A percentile compares a stretch with the other conserved stretches of the same genome.
Conservation (phyloP, 2,113 vertebrate species). For the Uria lomvia region DNA sequence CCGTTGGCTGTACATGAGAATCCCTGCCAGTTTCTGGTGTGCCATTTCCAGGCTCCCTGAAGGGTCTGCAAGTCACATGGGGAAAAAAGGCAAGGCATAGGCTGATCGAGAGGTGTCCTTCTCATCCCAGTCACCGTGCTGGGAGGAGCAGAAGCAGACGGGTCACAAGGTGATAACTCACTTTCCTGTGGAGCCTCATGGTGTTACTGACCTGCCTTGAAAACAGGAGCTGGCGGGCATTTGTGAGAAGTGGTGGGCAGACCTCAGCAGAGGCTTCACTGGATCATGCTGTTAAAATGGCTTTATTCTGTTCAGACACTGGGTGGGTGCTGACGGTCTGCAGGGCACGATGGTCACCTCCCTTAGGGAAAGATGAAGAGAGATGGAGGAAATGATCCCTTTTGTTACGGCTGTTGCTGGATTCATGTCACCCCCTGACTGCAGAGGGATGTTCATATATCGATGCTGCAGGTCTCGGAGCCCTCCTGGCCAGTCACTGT, state of each 20-base stretch:
- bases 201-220: background rate
- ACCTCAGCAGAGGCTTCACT: background rate
- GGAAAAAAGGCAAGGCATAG: background rate
- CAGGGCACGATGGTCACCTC: background rate
- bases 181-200: background rate
- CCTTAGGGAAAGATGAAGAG: rapidly evolving
- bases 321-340: background rate
- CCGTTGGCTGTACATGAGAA: background rate
- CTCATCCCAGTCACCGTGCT: background rate
- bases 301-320: background rate
- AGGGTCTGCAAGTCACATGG: background rate
- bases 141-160: background rate
- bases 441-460: background rate
- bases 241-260: background rate
- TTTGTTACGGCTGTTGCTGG: background rate
- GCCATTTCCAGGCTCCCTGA: background rate
- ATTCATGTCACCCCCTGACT: background rate
- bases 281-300: background rate
- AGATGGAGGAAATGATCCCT: background rate
- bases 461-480: background rate
- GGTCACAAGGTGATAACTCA: background rate
- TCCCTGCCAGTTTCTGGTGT: background rate
- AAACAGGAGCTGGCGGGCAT: background rate
- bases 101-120: background rate
- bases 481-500: background rate